A percentile compares a stretch with the other conserved stretches of the same genome.
phyloP scores from a whole-genome alignment of 2,888 invertebrate genomes.

The Lamellibrachia columna region DNA sequence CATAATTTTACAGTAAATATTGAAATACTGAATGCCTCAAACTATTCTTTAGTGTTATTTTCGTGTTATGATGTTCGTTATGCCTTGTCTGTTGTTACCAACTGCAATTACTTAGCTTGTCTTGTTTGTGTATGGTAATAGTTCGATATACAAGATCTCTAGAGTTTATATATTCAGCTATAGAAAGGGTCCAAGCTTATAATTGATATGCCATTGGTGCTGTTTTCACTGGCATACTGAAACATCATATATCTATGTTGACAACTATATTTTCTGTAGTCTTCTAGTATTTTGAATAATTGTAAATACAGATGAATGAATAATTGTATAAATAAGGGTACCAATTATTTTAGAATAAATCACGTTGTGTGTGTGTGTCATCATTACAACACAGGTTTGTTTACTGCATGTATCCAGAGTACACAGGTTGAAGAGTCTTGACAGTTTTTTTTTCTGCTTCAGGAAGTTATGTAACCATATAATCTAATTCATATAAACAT shows the following conservation, averaged over 20 bases:
- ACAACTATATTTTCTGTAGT: not conserved
- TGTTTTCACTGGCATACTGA: not conserved
- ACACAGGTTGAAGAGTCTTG: too few relatives aligned
- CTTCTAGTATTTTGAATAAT: not conserved
- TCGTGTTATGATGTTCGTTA: not conserved
- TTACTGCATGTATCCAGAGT: not conserved
- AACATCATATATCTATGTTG: not conserved
- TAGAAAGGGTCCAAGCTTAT: not conserved
- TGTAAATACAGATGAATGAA: not conserved
- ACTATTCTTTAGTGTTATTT: constrained; percentile 8
- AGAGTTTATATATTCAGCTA: not conserved
- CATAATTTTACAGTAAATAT: not conserved
- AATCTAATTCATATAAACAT: too few relatives aligned
- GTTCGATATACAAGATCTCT: not conserved
- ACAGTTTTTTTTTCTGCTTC: too few relatives aligned
- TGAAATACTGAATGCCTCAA: not conserved
- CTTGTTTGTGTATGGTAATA: not conserved
- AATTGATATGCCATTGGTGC: not conserved
- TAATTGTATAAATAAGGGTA: constrained; percentile 1
- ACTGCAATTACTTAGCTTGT: not conserved
- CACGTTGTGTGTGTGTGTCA: not conserved
- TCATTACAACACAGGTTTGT: not conserved
- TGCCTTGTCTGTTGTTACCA: not conserved
- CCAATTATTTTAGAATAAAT: constrained; percentile 9
- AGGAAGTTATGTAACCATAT: too few relatives aligned